Percentiles rank a stretch among this genome's conserved stretches.
These are phyloP conservation scores for Ariopsis seemanni DNA, from an alignment of 2,113 vertebrate genomes.

Conservation along the genomic window DNA sequence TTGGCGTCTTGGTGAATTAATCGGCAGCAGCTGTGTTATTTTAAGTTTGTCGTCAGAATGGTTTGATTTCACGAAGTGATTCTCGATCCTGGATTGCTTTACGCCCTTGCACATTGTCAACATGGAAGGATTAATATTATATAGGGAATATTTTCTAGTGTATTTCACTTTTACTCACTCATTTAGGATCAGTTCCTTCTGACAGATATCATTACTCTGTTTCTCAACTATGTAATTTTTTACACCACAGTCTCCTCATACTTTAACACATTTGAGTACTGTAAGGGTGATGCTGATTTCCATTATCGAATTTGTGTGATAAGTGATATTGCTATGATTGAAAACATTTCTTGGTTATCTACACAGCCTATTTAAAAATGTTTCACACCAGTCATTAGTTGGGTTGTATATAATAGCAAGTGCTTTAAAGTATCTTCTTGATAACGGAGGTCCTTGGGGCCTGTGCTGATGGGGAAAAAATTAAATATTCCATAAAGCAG, in stretches of 20 bases:
- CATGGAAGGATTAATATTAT: neutral
- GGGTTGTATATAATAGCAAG: neutral
- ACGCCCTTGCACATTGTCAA: conserved; percentile 21
- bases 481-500: neutral
- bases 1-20: neutral
- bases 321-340: neutral
- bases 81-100: neutral
- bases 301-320: neutral
- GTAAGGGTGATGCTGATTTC: neutral
- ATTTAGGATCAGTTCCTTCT: neutral
- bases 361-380: neutral
- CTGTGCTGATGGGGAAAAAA: neutral
- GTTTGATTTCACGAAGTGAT: neutral
- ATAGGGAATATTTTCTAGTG: conserved; percentile 1
- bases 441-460: neutral
- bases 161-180: neutral
- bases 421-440: neutral
- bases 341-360: neutral
- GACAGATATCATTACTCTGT: neutral
- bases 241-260: neutral
- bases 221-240: neutral
- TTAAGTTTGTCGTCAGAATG: neutral
- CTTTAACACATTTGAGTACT: neutral
- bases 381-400: neutral
- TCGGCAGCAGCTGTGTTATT: conserved; percentile 21